Base-by-base conservation (phyloP, 2,797 vertebrate species). In the Clangula hyemalis region DNA sequence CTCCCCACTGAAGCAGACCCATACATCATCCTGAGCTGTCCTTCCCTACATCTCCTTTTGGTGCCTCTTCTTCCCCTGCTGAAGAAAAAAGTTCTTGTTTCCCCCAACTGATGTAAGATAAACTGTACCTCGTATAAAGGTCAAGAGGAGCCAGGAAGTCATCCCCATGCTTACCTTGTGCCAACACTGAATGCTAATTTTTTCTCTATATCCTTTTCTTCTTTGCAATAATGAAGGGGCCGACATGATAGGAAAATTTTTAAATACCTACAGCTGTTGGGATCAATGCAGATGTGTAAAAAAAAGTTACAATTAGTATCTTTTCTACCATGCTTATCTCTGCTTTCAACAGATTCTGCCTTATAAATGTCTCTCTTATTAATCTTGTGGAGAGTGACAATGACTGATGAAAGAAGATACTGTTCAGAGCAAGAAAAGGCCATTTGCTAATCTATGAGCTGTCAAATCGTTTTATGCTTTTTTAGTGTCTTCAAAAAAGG, bases 221-320 rank as follows among this genome's bases (percentile, higher is more conserved):
- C 68, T 87, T 79, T 86, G 69, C 34, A 62, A 24, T 85, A 81
- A 95, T 61, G 43, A 70, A 90, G 71, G 34, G 84, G 41, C 0
- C 0, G 92, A 80, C 62, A 19, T 69, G 65, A n/a, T 45, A 91
- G 85, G 83, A 96, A 90, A 71, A 83, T 89, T 75, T 94, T 94
- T 47, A 95, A 97, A 90, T 96, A 89, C 74, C 90, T 92, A 82
- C 97, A 97, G 96, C 93, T 97, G 93, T 90, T 93, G 82, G 85
- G 76, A 96, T 95, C 75, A 91, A 87, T 75, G 78, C 34, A 87
- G 60, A 69, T 34, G 70, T 73, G 6, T 39, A 15, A 32, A 34
- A 71, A 77, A 39, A 87, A 71, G 43, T 86, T 89, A 92, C 88
- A 96, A 91, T 94, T 93, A 91, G 54, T 80, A 71, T 83, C 74